Base-by-base conservation (phyloP, 2,888 invertebrate genomes). In the Serrognathus titanus region DNA sequence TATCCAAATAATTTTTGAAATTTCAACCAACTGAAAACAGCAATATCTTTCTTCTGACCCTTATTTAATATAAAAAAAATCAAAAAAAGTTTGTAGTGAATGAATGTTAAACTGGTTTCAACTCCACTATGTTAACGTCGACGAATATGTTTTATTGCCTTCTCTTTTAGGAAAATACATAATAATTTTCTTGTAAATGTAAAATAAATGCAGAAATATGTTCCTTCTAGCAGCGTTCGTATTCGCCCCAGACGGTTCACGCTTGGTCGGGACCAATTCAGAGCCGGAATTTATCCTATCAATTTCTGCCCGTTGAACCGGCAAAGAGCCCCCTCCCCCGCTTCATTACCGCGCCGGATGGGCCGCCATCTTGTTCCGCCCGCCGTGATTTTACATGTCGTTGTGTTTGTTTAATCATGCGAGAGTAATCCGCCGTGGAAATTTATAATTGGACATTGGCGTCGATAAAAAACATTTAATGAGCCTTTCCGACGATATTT, bases 231-330 rank as follows among this genome's bases (percentile, higher is more conserved):
- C 43, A 20, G 43, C 13, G 43, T 16, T 43, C 65, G 67, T 66
- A 66, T 69, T 70, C 70, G 70, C 72, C 74, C 68, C 68, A 69
- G 70, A 69, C 69, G 71, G 72, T 80, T 81, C 79, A 79, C 80
- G 79, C 79, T 80, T 80, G 80, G 80, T 74, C 79, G 81, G 77
- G 79, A 80, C 80, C 81, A 81, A 82, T 82, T 82, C 81, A 81
- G 81, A 80, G 78, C 80, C 80, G 81, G 82, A 82, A 82, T 82
- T 82, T 82, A 82, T 82, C 82, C 81, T 80, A 82, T 82, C 82
- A 82, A 82, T 82, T 82, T 82, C 82, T 81, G 82, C 81, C 80
- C 80, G 81, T 78, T 81, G 80, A 81, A 80, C 81, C 79, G 81
- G 80, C 80, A 82, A 82, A 81, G 81, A 81, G 80, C 78, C 64